Base-by-base conservation (phyloP, 2,888 invertebrate genomes). In the Rotaria socialis region DNA sequence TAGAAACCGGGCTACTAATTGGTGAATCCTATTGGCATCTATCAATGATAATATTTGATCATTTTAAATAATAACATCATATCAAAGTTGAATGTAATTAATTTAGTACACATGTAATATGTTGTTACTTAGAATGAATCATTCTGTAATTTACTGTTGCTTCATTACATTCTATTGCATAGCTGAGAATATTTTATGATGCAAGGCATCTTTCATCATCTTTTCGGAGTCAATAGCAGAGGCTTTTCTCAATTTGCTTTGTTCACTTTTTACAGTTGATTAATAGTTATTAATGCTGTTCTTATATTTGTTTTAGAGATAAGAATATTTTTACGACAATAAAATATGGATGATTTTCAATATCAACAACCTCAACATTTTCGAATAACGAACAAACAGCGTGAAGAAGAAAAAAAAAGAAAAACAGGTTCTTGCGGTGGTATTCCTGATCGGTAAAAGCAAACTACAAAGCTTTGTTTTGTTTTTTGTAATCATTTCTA, bases 321-420 rank as follows among this genome's bases (percentile, higher is more conserved):
- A 35, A 67, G 41, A 3, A 50, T 35, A 67, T 67, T 67, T 35
- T 35, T 7, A 67, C 19, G 0, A 22, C 4, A 22, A 55, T 55
- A 22, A 55, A 35, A 55, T 19, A 67, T 67, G 67, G 67, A 4
- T 67, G 67, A 67, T 67, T 67, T 67, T 67, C 35, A 67, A 67
- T 67, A 67, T 67, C 67, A 67, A 67, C 67, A 67, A 67, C 67
- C 67, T 8, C 67, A 67, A 67, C 67, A 35, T 19, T 67, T 19
- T 41, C 67, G 67, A 67, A 19, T 19, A 35, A 67, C 67, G 14
- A 67, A 67, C 35, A 67, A 35, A 41, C 67, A 67, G 35, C 67
- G 67, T 19, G 67, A 67, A 14, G 67, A 67, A 35, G 67, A 67
- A 27, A 67, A 67, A 67, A 67, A 67, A 67, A 14, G 67, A 14